A percentile compares a stretch with the other conserved stretches of the same genome.
Evolutionary conservation across 2,113 vertebrate genomes (phyloP).

Genomic region (Aphyosemion australe): DNA sequence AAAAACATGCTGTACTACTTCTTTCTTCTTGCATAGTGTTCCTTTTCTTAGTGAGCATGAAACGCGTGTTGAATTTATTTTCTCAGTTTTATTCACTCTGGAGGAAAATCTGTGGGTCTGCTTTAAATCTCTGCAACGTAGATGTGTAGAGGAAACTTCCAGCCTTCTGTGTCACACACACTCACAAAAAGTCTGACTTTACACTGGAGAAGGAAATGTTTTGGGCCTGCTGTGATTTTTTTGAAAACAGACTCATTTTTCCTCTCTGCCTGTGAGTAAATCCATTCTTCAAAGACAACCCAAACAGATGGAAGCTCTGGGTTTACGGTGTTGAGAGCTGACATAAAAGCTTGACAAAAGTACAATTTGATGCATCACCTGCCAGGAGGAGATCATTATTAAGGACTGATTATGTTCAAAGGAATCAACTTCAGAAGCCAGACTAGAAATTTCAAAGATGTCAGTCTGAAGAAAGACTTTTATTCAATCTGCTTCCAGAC

Average conservation of each 20-base stretch:
- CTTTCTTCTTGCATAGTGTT: too few species aligned
- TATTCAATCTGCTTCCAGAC: slow-evolving; percentile 5
- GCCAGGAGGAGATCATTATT: slow-evolving; percentile 36
- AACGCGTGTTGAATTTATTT: neutral
- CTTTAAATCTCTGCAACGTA: neutral
- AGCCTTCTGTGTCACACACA: neutral
- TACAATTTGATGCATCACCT: slow-evolving; percentile 33
- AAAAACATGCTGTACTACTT: neutral
- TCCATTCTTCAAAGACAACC: slow-evolving; percentile 8
- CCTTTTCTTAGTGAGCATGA: too few species aligned
- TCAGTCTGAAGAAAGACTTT: slow-evolving; percentile 1
- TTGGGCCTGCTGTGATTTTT: neutral
- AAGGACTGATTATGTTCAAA: slow-evolving; percentile 23
- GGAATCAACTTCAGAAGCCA: slow-evolving; percentile 12
- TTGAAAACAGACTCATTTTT: neutral
- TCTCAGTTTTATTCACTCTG: neutral
- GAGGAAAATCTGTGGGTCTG: neutral
- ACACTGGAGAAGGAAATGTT: neutral
- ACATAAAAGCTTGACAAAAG: slow-evolving; percentile 12
- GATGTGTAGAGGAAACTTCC: neutral
- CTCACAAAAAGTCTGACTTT: neutral
- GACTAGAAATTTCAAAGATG: slow-evolving; percentile 20
- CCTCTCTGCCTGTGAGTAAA: neutral
- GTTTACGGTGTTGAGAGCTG: slow-evolving; percentile 14
- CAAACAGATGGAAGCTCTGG: slow-evolving; percentile 8